A percentile compares a stretch with the other conserved stretches of the same genome.
phyloP scores from a whole-genome alignment of 1,140 invertebrate genomes.

The Euschistus heros region DNA sequence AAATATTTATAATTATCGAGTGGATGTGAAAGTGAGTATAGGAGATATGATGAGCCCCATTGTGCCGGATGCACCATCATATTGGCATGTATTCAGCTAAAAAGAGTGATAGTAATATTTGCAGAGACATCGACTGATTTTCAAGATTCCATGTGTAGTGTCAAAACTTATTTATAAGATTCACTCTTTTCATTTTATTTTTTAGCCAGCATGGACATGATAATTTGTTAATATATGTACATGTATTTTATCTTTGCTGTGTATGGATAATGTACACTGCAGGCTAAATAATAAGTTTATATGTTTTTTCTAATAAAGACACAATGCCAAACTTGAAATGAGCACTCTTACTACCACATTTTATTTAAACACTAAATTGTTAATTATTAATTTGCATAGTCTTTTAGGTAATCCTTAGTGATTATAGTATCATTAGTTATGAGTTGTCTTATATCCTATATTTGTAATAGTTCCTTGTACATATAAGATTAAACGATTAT shows the following conservation, averaged over 20 bases:
- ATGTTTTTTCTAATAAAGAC: constrained; percentile 12
- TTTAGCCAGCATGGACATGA: constrained; percentile 21
- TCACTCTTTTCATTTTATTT: constrained; percentile 19
- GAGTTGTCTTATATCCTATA: not conserved
- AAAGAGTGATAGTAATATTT: constrained; percentile 19
- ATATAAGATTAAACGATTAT: not conserved
- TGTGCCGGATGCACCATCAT: not conserved
- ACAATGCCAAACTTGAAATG: constrained; percentile 24
- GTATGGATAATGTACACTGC: constrained; percentile 9
- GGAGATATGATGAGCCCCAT: constrained; percentile 6
- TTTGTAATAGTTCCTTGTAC: constrained; percentile 4
- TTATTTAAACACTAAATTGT: not conserved
- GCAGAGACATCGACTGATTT: constrained; percentile 25
- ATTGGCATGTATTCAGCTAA: constrained; percentile 1
- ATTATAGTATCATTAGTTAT: no score
- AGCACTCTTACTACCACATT: constrained; percentile 3
- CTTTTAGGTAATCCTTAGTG: no score
- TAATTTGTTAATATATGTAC: constrained; percentile 20
- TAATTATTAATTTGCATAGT: no score
- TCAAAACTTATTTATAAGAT: constrained; percentile 21
- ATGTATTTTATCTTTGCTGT: constrained; percentile 21
- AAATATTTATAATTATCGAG: constrained; percentile 3
- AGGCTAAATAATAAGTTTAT: constrained; percentile 11
- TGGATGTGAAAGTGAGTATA: not conserved
- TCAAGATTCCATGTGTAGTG: constrained; percentile 25